Evolutionary conservation across 2,797 vertebrate genomes (phyloP).

Genomic region (Eulemur albifrons): DNA sequence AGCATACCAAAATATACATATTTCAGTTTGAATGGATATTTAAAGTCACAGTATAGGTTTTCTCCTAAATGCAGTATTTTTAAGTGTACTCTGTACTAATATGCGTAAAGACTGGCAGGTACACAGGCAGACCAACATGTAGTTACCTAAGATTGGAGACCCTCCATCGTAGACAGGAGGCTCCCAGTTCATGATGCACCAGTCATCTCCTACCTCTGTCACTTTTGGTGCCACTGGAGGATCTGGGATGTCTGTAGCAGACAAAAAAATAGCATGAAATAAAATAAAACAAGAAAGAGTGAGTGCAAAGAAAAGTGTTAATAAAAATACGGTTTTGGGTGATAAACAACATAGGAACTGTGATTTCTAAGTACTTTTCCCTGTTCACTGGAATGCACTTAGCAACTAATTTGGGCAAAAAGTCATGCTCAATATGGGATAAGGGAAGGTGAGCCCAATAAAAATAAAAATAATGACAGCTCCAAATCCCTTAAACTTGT

Average conservation of each 20-base stretch:
- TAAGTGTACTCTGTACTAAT: neutral
- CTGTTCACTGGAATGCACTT: neutral
- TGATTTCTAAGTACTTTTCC: neutral
- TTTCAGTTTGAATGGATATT: neutral
- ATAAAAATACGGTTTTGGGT: neutral
- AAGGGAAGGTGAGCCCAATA: neutral
- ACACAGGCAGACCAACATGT: rapidly evolving
- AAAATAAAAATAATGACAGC: neutral
- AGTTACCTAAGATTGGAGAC: slow-evolving; percentile 93
- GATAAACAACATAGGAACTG: neutral
- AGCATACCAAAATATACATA: neutral
- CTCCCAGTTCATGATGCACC: slow-evolving; percentile 98
- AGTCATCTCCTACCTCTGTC: slow-evolving; percentile 94
- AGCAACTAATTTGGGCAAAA: neutral
- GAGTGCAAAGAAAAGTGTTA: neutral
- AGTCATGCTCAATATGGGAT: neutral
- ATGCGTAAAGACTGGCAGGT: neutral
- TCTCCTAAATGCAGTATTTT: neutral
- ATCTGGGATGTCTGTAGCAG: slow-evolving; percentile 93
- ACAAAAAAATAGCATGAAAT: neutral
- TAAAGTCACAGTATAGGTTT: neutral
- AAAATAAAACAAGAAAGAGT: neutral
- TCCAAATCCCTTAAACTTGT: neutral
- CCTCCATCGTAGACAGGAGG: slow-evolving; percentile 94
- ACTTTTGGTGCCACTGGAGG: slow-evolving; percentile 93